Base-by-base conservation (phyloP, 2,797 vertebrate species). In the Pseudomugil gertrudae region DNA sequence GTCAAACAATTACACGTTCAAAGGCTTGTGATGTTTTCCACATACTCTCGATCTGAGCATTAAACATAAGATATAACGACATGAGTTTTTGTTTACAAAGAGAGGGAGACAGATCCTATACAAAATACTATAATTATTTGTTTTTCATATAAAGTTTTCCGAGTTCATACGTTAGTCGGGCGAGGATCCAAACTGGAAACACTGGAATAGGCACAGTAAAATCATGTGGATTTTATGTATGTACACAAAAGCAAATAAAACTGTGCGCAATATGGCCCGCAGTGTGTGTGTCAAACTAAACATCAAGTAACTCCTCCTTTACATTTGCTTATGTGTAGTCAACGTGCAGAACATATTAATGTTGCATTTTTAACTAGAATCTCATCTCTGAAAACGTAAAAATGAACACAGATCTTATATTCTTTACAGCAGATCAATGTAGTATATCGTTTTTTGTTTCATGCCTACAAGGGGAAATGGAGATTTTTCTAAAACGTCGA, bases 181-280 rank as follows among this genome's bases (percentile, higher is more conserved):
- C 1, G 24, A 1, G 30, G 6, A 40, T 38, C 10, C 35, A 27
- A 36, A 24, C 9, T 24, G 26, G 4, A 24, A 50, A 50, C 47
- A 50, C 13, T 9, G 9, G 45, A 33, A 65, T 15, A 7, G 15
- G 11, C 29, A 26, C 17, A 26, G 27, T 3, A 5, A 40, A 26
- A 36, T 19, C 23, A 8, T 32, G 29, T 55, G 35, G 35, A 50
- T 62, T 69, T 48, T 24, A 35, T 29, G 30, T 24, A 36, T 69
- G 58, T 50, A 54, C 24, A 56, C 17, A 63, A 76, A 69, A 76
- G 45, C 30, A 33, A 59, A 60, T 27, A 58, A 80, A 89, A 81
- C 69, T 48, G 73, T 87, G 87, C 87, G 89, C 86, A 84, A 57
- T 73, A 81, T 76, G 76, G 78, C 76, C 87, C 76, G 82, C 76